Conservation (phyloP, 2,113 vertebrate species). For the Ophiodon elongatus region DNA sequence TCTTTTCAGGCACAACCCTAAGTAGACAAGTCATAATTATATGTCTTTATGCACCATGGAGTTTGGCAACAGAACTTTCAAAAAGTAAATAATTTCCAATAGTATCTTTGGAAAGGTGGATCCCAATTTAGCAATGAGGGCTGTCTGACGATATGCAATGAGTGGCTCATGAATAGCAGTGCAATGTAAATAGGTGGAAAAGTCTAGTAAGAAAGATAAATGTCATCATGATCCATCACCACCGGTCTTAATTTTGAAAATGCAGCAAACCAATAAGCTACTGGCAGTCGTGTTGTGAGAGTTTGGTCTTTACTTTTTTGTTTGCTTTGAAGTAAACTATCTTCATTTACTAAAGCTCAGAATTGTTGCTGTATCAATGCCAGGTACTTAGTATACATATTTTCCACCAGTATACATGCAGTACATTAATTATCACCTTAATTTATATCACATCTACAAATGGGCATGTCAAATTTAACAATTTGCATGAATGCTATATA, state of each 20-base stretch:
- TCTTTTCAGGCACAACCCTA: slow-evolving; percentile 11
- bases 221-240: neutral
- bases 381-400: neutral
- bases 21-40: slow-evolving; percentile 2
- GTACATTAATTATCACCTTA: neutral
- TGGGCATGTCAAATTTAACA: neutral
- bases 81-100: neutral
- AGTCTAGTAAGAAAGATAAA: neutral
- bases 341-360: neutral
- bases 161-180: neutral
- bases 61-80: neutral
- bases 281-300: neutral
- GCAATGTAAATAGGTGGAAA: neutral
- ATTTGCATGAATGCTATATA: neutral
- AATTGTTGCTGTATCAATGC: neutral
- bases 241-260: neutral
- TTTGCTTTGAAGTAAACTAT: neutral
- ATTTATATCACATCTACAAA: neutral
- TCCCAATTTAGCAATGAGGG: neutral
- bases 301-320: neutral
- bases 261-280: neutral
- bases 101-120: neutral
- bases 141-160: neutral
- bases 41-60: neutral
- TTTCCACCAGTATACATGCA: neutral